Percentiles rank a stretch among this genome's conserved stretches.
Evolutionary conservation across 2,888 invertebrate genomes (phyloP).

Genomic region (Metellina segmentata): DNA sequence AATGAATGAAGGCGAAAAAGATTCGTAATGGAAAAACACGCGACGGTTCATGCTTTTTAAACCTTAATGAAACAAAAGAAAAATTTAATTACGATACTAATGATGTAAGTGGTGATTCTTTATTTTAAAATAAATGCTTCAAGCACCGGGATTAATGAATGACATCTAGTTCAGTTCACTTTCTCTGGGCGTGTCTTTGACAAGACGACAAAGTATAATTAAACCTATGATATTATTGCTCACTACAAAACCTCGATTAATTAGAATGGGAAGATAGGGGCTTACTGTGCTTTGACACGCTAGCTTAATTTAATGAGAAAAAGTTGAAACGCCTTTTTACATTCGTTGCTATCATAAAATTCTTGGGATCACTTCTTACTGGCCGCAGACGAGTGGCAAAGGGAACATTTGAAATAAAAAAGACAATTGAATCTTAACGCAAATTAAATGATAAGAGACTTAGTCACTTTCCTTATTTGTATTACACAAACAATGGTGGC

Average conservation of each 20-base stretch:
- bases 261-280: constrained; percentile 11
- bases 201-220: constrained; percentile 46
- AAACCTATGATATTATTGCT: constrained; percentile 33
- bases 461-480: not conserved
- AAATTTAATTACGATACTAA: constrained; percentile 48
- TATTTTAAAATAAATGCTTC: constrained; percentile 18
- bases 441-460: not conserved
- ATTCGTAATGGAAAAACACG: not conserved
- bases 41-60: not conserved
- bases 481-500: not conserved
- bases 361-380: constrained; percentile 23
- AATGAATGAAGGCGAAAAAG: not conserved
- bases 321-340: constrained; percentile 28
- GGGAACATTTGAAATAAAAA: not conserved
- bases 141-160: constrained; percentile 31
- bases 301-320: constrained; percentile 38
- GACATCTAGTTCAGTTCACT: constrained; percentile 35
- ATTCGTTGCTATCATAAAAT: constrained; percentile 11
- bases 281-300: constrained; percentile 39
- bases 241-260: constrained; percentile 26
- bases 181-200: constrained; percentile 21
- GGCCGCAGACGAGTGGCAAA: not conserved
- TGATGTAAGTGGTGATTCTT: constrained; percentile 25
- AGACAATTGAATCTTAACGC: not conserved
- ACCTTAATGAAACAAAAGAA: constrained; percentile 20